Conservation (phyloP, 2,113 vertebrate species). For the Corythornis vintsioides region DNA sequence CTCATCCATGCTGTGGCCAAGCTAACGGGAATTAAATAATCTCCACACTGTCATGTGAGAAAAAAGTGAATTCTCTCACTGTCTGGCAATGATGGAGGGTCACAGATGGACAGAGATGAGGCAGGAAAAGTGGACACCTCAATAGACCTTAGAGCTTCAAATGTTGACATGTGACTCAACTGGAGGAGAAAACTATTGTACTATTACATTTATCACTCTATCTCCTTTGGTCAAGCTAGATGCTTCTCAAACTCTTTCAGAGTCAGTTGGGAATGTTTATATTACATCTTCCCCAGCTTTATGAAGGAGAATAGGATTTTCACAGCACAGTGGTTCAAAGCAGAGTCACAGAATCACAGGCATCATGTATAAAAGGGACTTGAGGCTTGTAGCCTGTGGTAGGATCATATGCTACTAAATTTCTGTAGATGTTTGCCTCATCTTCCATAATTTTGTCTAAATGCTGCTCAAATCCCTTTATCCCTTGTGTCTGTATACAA, state of each 20-base stretch:
- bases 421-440: background rate
- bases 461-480: background rate
- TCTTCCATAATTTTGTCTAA: background rate
- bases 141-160: background rate
- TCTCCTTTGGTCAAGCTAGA: background rate
- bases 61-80: background rate
- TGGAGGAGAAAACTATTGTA: background rate
- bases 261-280: background rate
- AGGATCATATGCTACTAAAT: background rate
- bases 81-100: background rate
- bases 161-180: rapidly evolving
- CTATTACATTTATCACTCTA: background rate
- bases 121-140: background rate
- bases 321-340: background rate
- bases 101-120: background rate
- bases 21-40: background rate
- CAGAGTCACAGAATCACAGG: background rate
- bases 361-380: background rate
- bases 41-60: background rate
- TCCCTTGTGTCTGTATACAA: background rate
- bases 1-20: background rate
- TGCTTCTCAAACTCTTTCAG: background rate
- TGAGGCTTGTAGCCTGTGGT: background rate
- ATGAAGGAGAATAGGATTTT: background rate
- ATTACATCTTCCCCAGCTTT: background rate